Conservation (phyloP, 2,113 vertebrate genomes). For the Condylura cristata region DNA sequence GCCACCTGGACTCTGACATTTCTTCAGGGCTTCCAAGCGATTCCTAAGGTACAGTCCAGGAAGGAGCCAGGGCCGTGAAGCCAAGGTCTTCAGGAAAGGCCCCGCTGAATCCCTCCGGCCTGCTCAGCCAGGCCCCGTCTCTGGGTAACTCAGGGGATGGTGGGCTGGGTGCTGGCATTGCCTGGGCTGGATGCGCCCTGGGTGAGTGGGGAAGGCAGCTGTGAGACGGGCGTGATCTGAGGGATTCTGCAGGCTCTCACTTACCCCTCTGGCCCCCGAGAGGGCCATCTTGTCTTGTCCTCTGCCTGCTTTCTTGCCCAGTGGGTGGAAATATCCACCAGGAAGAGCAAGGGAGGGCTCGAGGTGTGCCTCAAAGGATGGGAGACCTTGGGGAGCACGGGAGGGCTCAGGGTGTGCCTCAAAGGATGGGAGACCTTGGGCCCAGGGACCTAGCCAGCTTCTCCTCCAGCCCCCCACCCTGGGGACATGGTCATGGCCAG, state of each 20-base stretch:
- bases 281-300: not conserved
- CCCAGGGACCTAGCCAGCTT: not conserved
- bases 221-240: not conserved
- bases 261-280: fast-evolving
- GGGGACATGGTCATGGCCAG: not conserved
- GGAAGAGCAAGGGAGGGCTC: not conserved
- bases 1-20: not conserved
- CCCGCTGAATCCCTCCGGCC: not conserved
- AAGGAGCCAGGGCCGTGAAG: not conserved
- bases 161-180: not conserved
- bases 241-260: not conserved
- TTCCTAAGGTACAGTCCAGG: not conserved
- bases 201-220: not conserved
- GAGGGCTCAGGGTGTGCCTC: not conserved
- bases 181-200: not conserved
- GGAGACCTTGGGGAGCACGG: not conserved
- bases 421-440: not conserved
- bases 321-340: not conserved
- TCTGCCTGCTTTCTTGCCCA: not conserved
- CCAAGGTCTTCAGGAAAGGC: not conserved
- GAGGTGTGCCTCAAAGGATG: not conserved
- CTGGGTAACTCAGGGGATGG: not conserved
- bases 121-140: not conserved
- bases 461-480: not conserved
- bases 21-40: not conserved